Percentiles rank a stretch among this genome's conserved stretches.
phyloP scores from a whole-genome alignment of 2,888 invertebrate species.

The Priocnemis perturbator region DNA sequence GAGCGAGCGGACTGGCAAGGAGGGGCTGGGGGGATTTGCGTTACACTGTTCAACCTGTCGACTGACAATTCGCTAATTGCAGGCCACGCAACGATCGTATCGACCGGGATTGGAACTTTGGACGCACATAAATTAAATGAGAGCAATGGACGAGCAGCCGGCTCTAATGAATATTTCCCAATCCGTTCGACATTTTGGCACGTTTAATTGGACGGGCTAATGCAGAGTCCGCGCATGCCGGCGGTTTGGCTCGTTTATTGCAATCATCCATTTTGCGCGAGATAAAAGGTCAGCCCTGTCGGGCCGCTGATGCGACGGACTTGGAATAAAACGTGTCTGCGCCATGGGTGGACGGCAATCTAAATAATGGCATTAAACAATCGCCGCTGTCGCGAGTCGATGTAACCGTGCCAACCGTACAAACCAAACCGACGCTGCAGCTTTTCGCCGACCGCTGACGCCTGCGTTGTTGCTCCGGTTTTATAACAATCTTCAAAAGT shows the following conservation, averaged over 20 bases:
- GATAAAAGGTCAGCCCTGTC: constrained; percentile 15
- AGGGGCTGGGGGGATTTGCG: neutral
- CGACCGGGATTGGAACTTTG: constrained; percentile 1
- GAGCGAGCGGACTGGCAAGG: constrained; percentile 1
- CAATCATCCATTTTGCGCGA: constrained; percentile 18
- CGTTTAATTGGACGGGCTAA: constrained; percentile 41
- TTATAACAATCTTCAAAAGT: too few species aligned
- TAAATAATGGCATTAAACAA: constrained; percentile 3
- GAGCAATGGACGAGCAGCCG: constrained; percentile 28
- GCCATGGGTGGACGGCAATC: neutral
- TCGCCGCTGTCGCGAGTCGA: neutral
- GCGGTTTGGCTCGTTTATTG: constrained; percentile 30
- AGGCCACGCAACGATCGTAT: neutral
- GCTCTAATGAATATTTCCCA: constrained; percentile 42
- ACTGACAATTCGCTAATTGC: constrained; percentile 19
- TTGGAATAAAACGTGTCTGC: constrained; percentile 14
- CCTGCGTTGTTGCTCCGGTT: too few species aligned
- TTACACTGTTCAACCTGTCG: too few species aligned
- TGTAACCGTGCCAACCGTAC: too few species aligned
- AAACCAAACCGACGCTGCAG: too few species aligned
- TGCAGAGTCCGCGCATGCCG: constrained; percentile 7
- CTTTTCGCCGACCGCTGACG: too few species aligned
- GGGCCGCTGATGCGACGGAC: constrained; percentile 6
- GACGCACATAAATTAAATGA: constrained; percentile 34
- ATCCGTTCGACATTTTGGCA: constrained; percentile 28